Evolutionary conservation across 2,888 invertebrate genomes (phyloP), one percentile per base, ranked within the genome.

Genomic region (Rambutsinella grinnellia): DNA sequence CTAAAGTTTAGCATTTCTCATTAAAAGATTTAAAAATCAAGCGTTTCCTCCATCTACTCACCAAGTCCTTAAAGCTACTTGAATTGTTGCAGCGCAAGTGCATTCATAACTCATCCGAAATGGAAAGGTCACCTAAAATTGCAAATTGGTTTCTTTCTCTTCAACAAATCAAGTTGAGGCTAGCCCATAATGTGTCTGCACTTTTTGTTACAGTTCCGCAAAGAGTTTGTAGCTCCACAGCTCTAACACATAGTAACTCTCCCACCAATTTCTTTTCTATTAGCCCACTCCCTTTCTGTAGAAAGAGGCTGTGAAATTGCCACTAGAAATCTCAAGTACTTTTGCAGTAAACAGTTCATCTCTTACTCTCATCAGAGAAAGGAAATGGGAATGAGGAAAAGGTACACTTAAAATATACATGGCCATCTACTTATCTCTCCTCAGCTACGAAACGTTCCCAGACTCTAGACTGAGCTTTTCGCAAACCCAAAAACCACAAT

Each of bases 231-330:
- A 36, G 36, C n/a, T n/a, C n/a, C n/a, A n/a, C n/a, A n/a, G n/a
- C n/a, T n/a, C n/a, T n/a, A n/a, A n/a, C 10, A 65, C 53, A n/a
- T 26, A 66, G 36, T 23, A 6, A 23, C 67, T 27, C 56, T 56
- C 66, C 67, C 57, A 19, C 57, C 28, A 53, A 58, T 58, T 68
- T 44, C 46, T 21, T 26, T 21, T 27, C 49, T 23, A 58, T 58
- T 58, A 68, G 60, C n/a, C 23, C 23, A 19, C 15, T 19, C 36
- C 36, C 19, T 58, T 58, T 26, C n/a, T 24, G 62, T 27, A 56
- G 54, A 62, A 47, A 54, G 62, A 56, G 62, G 62, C 62, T 70
- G 56, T 46, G 62, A 62, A 70, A 70, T 70, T 70, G 70, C 70
- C 62, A 62, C 70, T 70, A 62, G 70, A 70, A 70, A 62, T 62